These are phyloP conservation scores for Gavia stellata DNA, from an alignment of 2,113 vertebrate genomes.

Conservation along the genomic window DNA sequence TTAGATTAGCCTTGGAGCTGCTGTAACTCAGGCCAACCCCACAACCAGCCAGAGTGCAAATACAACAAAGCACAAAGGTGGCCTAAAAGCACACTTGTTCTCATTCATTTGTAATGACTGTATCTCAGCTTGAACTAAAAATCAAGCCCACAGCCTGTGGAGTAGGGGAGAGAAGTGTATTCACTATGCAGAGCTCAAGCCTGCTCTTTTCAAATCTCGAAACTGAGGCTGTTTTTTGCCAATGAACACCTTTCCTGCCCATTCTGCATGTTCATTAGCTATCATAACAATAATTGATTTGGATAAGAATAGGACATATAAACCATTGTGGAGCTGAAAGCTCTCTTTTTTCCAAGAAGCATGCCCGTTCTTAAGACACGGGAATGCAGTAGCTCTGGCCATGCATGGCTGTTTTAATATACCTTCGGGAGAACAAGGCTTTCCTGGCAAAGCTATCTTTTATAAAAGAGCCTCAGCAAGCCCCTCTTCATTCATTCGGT, in stretches of 20 bases:
- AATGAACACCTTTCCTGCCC: neutral
- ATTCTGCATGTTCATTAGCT: neutral
- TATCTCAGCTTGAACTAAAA: constrained; percentile 1
- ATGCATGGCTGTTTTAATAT: neutral
- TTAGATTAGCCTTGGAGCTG: neutral
- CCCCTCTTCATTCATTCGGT: neutral
- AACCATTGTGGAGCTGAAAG: neutral
- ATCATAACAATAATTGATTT: neutral
- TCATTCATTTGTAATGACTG: neutral
- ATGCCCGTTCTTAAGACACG: neutral
- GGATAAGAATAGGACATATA: neutral
- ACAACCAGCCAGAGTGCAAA: neutral
- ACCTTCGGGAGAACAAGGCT: neutral
- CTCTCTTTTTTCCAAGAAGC: neutral
- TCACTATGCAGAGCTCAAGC: neutral
- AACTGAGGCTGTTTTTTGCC: neutral
- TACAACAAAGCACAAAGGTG: constrained; percentile 17
- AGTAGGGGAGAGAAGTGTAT: neutral
- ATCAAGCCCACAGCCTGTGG: neutral
- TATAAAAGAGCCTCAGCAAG: neutral
- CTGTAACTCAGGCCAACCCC: neutral
- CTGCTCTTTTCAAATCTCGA: neutral
- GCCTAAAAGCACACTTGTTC: neutral
- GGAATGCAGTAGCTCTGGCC: neutral
- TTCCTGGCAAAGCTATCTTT: constrained; percentile 20